Evolutionary conservation across 2,113 vertebrate genomes (phyloP).

Genomic region (Tetraodon nigroviridis): DNA sequence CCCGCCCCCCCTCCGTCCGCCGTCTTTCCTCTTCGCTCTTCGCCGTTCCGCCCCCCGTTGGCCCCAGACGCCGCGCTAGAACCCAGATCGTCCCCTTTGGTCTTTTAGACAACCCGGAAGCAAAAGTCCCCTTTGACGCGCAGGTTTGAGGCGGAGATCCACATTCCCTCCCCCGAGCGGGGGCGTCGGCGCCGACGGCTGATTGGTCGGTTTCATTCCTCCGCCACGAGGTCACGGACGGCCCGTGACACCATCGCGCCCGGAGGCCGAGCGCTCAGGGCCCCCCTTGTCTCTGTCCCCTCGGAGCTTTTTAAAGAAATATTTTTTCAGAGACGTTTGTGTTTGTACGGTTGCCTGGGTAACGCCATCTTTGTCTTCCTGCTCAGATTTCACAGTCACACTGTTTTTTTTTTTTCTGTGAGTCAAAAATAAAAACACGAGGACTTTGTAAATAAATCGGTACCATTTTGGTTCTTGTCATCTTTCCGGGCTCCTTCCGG

Average conservation of each 20-base stretch:
- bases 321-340: slow-evolving; percentile 63
- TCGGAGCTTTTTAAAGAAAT: slow-evolving; percentile 70
- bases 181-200: no score
- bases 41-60: no score
- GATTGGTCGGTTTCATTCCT: neutral
- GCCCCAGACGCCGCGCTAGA: no score
- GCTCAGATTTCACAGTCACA: slow-evolving; percentile 33
- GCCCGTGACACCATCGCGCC: neutral
- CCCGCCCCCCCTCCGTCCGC: no score
- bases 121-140: no score
- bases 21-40: no score
- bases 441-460: slow-evolving; percentile 91
- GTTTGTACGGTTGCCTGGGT: slow-evolving; percentile 38
- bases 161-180: no score
- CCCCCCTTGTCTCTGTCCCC: slow-evolving; percentile 47
- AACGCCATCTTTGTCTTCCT: neutral
- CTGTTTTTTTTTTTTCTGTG: slow-evolving; percentile 83
- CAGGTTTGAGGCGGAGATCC: no score
- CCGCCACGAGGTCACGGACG: neutral
- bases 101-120: no score
- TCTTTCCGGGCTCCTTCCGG: slow-evolving; percentile 9
- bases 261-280: slow-evolving; percentile 54
- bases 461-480: slow-evolving; percentile 80
- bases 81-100: no score
- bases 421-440: slow-evolving; percentile 70